phyloP scores from a whole-genome alignment of 2,113 vertebrate genomes.

The Syngnathus typhle region DNA sequence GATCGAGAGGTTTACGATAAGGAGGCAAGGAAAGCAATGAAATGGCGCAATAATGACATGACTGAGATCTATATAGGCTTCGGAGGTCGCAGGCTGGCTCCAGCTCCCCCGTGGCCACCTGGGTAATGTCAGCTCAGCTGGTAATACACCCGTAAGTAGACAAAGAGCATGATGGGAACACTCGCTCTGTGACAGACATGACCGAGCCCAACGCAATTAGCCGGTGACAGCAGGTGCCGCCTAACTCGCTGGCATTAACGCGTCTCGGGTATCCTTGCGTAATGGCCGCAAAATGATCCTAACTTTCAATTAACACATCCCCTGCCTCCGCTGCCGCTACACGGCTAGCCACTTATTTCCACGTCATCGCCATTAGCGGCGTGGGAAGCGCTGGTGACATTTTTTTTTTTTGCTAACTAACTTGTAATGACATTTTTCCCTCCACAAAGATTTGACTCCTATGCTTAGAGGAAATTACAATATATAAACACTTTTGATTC shows the following conservation, averaged over 20 bases:
- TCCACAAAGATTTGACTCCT: not conserved
- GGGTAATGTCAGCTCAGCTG: slow-evolving; percentile 72
- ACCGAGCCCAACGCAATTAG: slow-evolving; percentile 79
- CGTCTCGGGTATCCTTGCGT: slow-evolving; percentile 85
- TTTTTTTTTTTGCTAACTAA: slow-evolving; percentile 50
- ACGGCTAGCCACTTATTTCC: slow-evolving; percentile 52
- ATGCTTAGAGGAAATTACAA: not conserved
- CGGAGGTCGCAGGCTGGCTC: slow-evolving; percentile 59
- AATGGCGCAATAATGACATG: slow-evolving; percentile 31
- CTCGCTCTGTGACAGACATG: slow-evolving; percentile 66
- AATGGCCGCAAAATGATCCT: slow-evolving; percentile 85
- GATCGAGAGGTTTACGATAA: no score
- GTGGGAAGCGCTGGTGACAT: slow-evolving; percentile 53
- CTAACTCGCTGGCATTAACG: slow-evolving; percentile 74
- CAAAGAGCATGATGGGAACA: slow-evolving; percentile 68
- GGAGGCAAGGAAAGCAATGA: slow-evolving; percentile 4
- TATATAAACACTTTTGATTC: not conserved
- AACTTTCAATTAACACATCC: slow-evolving; percentile 82
- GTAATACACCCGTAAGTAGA: slow-evolving; percentile 64
- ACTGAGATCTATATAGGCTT: slow-evolving; percentile 48
- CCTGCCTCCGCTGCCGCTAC: slow-evolving; percentile 52
- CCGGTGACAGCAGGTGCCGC: slow-evolving; percentile 77
- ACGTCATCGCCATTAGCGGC: slow-evolving; percentile 64
- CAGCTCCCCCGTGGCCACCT: slow-evolving; percentile 62
- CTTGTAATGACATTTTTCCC: slow-evolving; percentile 8